Base-by-base conservation (phyloP, 2,888 invertebrate genomes). In the Pyrrhia umbra region DNA sequence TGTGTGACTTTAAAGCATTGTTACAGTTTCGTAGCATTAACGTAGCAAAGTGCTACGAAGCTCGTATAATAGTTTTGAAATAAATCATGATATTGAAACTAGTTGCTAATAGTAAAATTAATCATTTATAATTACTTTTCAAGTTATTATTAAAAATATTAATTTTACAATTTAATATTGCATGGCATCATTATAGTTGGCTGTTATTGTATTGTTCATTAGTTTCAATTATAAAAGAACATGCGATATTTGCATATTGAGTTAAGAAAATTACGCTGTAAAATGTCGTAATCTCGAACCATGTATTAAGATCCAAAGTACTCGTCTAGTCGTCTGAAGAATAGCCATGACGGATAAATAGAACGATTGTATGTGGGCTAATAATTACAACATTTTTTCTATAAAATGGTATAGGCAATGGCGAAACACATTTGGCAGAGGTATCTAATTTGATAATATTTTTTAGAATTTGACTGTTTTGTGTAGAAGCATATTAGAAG, bases 201-300 rank as follows among this genome's bases (percentile, higher is more conserved):
- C 18, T 52, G 30, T 34, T 52, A 60, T 39, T 34, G 13, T 20
- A 27, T 18, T 60, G 39, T 46, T 55, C 20, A 46, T 15, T 60
- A 55, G 42, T 46, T 20, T 49, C 42, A 64, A 52, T 52, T 23
- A 70, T 46, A 23, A 23, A n/a, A 16, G 20, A 55, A 47, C 72
- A 71, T 30, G 72, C 72, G 25, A 70, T 34, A 66, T 66, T 72
- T 47, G 55, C 55, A 66, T 71, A 66, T 39, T 10, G 6, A 47
- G 46, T 57, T 6, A 8, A 54, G 10, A 16, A 9, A 42, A 49
- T 34, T 43, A 4, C 20, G 18, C 20, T 54, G 40, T 27, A 9
- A n/a, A 0, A 16, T 16, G 8, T 20, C 16, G n/a, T 25, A 9
- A 37, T 47, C 20, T 42, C 40, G 57, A 23, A 43, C 27, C 18